These are phyloP conservation scores for Cheilosia scutellata DNA, from an alignment of 2,888 invertebrate species.

Conservation along the genomic window DNA sequence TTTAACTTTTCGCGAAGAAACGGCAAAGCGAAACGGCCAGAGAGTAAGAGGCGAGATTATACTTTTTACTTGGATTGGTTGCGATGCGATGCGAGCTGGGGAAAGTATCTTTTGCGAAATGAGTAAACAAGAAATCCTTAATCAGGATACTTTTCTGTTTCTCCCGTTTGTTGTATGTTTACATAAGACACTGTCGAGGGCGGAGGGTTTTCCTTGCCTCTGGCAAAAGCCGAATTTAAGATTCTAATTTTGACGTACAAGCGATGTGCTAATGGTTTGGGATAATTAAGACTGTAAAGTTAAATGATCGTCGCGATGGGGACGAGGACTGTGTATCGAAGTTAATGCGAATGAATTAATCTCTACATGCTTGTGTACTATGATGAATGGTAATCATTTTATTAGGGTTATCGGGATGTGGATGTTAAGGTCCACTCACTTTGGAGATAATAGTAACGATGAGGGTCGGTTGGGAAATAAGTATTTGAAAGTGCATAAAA, in stretches of 20 bases:
- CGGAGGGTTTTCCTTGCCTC: conserved; percentile 39
- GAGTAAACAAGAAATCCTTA: conserved; percentile 72
- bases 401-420: conserved; percentile 54
- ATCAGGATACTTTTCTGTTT: conserved; percentile 66
- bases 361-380: conserved; percentile 45
- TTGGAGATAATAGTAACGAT: no score
- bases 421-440: conserved; percentile 6
- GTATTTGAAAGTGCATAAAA: no score
- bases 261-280: conserved; percentile 43
- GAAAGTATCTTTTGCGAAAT: conserved; percentile 68
- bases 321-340: conserved; percentile 38
- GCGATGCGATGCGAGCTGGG: neutral
- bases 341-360: conserved; percentile 67
- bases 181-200: conserved; percentile 14
- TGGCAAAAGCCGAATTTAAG: conserved; percentile 61
- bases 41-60: conserved; percentile 46
- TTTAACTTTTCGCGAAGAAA: conserved; percentile 64
- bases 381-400: conserved; percentile 64
- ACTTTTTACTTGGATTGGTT: conserved; percentile 32
- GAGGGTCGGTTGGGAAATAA: no score
- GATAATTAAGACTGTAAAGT: conserved; percentile 71
- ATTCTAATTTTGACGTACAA: conserved; percentile 54
- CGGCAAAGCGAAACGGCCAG: conserved; percentile 1
- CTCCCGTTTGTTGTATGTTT: conserved; percentile 31
- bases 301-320: conserved; percentile 53